Conservation (phyloP, 2,888 invertebrate genomes). For the Melieria picta region DNA sequence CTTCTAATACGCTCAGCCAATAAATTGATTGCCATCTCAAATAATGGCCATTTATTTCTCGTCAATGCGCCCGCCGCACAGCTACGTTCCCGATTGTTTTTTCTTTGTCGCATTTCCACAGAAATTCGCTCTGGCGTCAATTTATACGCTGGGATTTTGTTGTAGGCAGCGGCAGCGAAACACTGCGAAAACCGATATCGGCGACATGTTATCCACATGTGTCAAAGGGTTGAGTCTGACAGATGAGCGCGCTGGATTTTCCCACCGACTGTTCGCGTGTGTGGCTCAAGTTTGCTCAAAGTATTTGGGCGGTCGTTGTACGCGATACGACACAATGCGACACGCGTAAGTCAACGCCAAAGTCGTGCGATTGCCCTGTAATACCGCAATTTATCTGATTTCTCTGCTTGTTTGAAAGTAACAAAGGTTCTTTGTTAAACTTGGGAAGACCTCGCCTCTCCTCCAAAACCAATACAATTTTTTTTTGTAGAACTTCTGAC, state of each 20-base stretch:
- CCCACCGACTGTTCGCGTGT: background rate
- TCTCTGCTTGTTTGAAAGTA: background rate
- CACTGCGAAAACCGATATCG: background rate
- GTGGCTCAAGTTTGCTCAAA: too few species aligned
- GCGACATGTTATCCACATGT: too few species aligned
- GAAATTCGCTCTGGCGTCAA: background rate
- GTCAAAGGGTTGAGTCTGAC: conserved; percentile 18
- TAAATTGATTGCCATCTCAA: conserved; percentile 39
- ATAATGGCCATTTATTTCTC: conserved; percentile 3
- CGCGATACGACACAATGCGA: background rate
- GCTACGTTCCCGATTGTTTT: background rate
- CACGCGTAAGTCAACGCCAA: background rate
- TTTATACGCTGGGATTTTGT: conserved; percentile 17
- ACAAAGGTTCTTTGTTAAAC: too few species aligned
- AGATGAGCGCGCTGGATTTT: conserved; percentile 5
- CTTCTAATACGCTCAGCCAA: conserved; percentile 58
- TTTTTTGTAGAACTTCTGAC: too few species aligned
- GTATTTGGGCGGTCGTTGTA: background rate
- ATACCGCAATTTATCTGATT: conserved; percentile 25
- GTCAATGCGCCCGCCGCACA: background rate
- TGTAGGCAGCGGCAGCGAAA: background rate
- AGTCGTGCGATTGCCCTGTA: conserved; percentile 20
- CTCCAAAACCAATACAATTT: too few species aligned
- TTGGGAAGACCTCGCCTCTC: too few species aligned
- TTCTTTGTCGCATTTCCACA: background rate